These are phyloP conservation scores for Arenaria interpres DNA, from an alignment of 2,113 vertebrate species.

Conservation along the genomic window DNA sequence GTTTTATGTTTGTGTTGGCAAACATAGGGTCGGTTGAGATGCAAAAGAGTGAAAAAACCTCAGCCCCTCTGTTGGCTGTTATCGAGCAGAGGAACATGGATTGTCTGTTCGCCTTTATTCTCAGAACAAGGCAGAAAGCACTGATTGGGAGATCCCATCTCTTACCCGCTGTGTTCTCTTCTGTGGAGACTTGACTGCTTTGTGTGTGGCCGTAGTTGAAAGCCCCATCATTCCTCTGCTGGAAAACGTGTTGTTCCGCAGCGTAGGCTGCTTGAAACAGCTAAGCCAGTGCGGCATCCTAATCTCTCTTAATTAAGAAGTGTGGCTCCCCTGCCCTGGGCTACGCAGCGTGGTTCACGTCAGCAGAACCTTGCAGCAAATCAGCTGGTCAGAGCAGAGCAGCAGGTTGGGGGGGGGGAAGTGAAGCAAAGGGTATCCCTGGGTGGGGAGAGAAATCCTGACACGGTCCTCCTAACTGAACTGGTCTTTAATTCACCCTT, in stretches of 20 bases:
- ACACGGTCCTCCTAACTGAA: not conserved
- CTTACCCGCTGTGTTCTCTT: not conserved
- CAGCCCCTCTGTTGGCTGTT: not conserved
- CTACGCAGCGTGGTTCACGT: fast-evolving
- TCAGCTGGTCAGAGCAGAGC: not conserved
- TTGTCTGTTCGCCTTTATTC: not conserved
- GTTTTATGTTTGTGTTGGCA: not conserved
- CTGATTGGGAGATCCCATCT: not conserved
- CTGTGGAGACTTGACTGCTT: not conserved
- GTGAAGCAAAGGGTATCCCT: fast-evolving
- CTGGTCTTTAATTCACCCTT: not conserved
- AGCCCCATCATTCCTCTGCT: not conserved
- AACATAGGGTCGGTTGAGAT: not conserved
- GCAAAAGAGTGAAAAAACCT: not conserved
- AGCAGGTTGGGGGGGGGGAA: not conserved
- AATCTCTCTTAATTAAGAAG: not conserved
- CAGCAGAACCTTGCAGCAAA: not conserved
- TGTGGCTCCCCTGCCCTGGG: not conserved
- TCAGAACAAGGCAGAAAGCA: not conserved
- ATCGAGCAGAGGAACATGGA: not conserved
- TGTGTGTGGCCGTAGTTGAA: not conserved
- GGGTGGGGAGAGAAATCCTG: not conserved
- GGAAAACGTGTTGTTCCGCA: not conserved
- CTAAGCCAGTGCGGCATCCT: not conserved
- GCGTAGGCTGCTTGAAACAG: not conserved